Evolutionary conservation across 2,888 invertebrate genomes (phyloP), one percentile per base, ranked within the genome.

Genomic region (Synergus itoensis): DNA sequence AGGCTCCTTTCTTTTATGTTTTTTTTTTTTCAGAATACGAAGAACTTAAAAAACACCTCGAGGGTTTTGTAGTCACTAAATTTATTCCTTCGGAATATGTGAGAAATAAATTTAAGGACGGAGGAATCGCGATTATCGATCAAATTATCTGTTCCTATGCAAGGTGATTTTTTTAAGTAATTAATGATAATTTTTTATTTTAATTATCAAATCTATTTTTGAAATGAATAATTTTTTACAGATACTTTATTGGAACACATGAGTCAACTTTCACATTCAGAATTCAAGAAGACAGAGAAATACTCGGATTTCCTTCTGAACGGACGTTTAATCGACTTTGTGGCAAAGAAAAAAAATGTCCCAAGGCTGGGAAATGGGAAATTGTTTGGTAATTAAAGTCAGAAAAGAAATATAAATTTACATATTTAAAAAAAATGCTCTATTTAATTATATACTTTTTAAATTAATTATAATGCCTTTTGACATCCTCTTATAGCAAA

Each of bases 221-320:
- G 62, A 53, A 67, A 40, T 73, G 40, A 65, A 62, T 80, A 78
- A 69, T 77, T 79, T 77, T 78, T 89, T 89, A 81, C 89, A 94
- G 94, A 84, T 95, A 95, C 90, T 99, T 99, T 89, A 94, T 98
- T 60, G 99, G 99, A 12, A 98, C 98, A 0, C 95, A 96, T 90
- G 98, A 98, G 87, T 99, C 99, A 81, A 99, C 99, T 0, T 99
- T 99, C 92, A 96, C 99, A 0, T 99, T 97, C 91, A 94, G 99
- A 79, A 99, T 99, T 85, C 98, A 99, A 93, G 99, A 99, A 91
- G 99, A 99, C 90, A 94, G 99, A 41, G 99, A 99, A 93, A 98
- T 99, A 81, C 91, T 99, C 64, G 98, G 98, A 1, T 98, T 98
- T 92, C 94, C 95, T 8, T 93, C 95, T 63, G 93, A 95, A 41